phyloP scores from a whole-genome alignment of 2,797 vertebrate genomes.

The Eurystomus glaucurus region DNA sequence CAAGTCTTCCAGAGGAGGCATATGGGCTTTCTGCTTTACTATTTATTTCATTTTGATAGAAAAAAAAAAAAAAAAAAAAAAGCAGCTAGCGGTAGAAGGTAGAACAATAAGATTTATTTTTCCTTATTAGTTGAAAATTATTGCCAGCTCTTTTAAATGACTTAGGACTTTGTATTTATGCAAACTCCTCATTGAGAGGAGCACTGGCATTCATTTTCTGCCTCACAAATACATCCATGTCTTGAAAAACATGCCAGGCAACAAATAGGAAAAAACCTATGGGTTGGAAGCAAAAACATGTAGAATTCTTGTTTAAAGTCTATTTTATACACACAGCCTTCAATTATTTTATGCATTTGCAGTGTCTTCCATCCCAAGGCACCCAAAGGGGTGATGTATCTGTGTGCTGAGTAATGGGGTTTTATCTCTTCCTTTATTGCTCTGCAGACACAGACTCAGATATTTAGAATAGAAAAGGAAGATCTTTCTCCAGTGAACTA shows the following conservation, averaged over 20 bases:
- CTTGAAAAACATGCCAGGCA: neutral
- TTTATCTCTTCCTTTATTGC: slow-evolving; percentile 6
- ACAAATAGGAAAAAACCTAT: neutral
- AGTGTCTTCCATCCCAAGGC: slow-evolving; percentile 31
- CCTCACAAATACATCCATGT: neutral
- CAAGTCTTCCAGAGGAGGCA: neutral
- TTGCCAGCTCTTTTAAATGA: neutral
- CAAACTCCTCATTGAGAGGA: neutral
- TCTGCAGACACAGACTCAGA: slow-evolving; percentile 8
- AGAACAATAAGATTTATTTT: neutral
- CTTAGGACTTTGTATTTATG: neutral
- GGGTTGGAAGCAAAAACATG: neutral
- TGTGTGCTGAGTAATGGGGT: slow-evolving; percentile 17
- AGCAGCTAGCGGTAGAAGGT: neutral
- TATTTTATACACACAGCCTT: neutral
- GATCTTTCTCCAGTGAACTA: neutral
- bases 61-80: neutral
- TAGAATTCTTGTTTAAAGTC: neutral
- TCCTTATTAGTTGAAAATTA: neutral
- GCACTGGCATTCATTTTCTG: neutral
- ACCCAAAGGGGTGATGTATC: slow-evolving; percentile 48
- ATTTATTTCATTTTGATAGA: neutral
- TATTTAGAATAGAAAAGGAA: slow-evolving; percentile 19
- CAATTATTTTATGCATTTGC: neutral
- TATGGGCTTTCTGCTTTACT: neutral